phyloP scores from a whole-genome alignment of 2,113 vertebrate genomes.

The Rousettus leschenaultii region DNA sequence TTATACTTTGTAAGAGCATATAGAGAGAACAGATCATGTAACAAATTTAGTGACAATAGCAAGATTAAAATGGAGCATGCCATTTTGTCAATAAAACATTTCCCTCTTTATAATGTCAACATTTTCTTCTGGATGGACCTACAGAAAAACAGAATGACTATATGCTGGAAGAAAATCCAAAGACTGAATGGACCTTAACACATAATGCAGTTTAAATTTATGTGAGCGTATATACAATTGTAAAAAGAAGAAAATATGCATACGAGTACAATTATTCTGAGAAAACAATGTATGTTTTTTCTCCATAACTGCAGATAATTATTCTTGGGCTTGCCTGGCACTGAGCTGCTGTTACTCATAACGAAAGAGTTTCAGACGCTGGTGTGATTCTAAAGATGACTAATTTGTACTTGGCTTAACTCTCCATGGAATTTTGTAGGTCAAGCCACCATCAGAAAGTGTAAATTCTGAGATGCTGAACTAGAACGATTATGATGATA shows the following conservation, averaged over 20 bases:
- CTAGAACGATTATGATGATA: not conserved
- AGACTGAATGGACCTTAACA: not conserved
- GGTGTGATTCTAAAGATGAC: not conserved
- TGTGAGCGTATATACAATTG: not conserved
- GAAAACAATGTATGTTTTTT: not conserved
- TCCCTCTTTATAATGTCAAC: not conserved
- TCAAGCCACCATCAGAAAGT: not conserved
- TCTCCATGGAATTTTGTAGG: not conserved
- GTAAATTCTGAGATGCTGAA: not conserved
- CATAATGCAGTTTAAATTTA: not conserved
- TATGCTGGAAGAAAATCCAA: not conserved
- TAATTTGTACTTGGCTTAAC: constrained; percentile 26
- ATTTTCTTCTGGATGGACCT: not conserved
- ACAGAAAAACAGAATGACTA: not conserved
- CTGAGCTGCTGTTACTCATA: not conserved
- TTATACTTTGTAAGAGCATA: not conserved
- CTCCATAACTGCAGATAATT: not conserved
- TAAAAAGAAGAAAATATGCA: not conserved
- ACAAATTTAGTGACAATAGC: not conserved
- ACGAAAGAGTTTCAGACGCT: not conserved
- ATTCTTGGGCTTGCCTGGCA: not conserved
- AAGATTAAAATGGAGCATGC: not conserved
- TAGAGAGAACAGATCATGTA: not conserved
- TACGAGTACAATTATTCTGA: not conserved
- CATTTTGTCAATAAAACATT: not conserved